Evolutionary conservation across 2,888 invertebrate species (phyloP), one percentile per base, ranked within the genome.

Genomic region (Cryptus armator): DNA sequence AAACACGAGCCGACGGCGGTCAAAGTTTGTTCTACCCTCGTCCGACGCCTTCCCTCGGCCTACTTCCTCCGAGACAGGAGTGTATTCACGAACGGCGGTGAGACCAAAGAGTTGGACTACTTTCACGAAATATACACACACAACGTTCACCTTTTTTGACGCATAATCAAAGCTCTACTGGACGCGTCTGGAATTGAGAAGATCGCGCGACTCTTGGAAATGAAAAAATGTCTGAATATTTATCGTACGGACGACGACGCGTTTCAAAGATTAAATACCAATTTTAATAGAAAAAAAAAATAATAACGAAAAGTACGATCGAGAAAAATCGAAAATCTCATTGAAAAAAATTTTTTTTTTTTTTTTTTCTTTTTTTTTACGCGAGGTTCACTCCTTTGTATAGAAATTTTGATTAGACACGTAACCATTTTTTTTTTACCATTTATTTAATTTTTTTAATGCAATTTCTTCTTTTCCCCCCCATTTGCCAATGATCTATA

Each of bases 11-110:
- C 43, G 67, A 72, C 66, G 70, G 51, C 68, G 59, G 77, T 76
- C 79, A 71, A 77, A 86, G 86, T 86, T 86, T 86, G 76, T 86
- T 83, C 64, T 83, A 67, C 76, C 81, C 76, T 84, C 51, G 67
- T 51, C 37, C 67, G 80, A 74, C 80, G 72, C 74, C 37, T 74
- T 74, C 81, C 59, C 81, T 76, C 83, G 86, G 82, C 87, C 87
- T 86, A 87, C 81, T 87, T 86, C 74, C 68, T 44, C 19, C 64
- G 24, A 5, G 56, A 84, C 80, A 70, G 59, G 51, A 68, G 43
- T 14, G 79, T 70, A 79, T 72, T 74, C 79, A 53, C 16, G 29
- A 66, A 48, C 43, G 66, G 48, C 76, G 66, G 76, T 46, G 66
- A 43, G 37, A 12, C 66, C 51, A 53, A 76, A 76, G 64, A 66